phyloP scores from a whole-genome alignment of 2,797 vertebrate species.

The Intellagama lesueurii region DNA sequence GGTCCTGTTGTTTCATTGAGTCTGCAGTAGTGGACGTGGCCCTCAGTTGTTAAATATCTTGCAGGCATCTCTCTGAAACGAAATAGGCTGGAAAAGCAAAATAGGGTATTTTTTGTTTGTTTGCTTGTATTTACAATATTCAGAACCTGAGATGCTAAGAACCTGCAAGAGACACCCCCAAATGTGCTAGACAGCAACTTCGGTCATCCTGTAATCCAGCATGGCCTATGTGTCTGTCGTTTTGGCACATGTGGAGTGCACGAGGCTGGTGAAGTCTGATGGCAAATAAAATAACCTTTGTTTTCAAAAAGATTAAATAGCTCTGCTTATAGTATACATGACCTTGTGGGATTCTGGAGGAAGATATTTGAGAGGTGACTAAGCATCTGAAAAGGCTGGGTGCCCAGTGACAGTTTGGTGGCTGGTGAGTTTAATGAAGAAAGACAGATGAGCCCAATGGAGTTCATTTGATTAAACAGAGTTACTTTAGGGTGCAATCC shows the following conservation, averaged over 20 bases:
- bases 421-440: not conserved
- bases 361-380: not conserved
- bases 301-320: not conserved
- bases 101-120: too few species aligned
- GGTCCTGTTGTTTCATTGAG: too few species aligned
- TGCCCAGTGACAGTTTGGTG: not conserved
- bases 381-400: not conserved
- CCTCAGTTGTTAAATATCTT: not conserved
- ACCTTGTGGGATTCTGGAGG: not conserved
- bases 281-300: not conserved
- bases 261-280: not conserved
- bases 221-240: not conserved
- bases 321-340: not conserved
- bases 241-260: not conserved
- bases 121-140: not conserved
- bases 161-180: not conserved
- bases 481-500: not conserved
- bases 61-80: not conserved
- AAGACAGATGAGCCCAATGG: not conserved
- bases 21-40: too few species aligned
- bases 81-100: not conserved
- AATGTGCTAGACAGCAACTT: not conserved
- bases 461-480: not conserved
- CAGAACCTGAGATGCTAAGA: not conserved
- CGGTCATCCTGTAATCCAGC: not conserved